A percentile compares a stretch with the other conserved stretches of the same genome.
These are phyloP conservation scores for Tuta absoluta DNA, from an alignment of 2,888 invertebrate species.

Conservation along the genomic window DNA sequence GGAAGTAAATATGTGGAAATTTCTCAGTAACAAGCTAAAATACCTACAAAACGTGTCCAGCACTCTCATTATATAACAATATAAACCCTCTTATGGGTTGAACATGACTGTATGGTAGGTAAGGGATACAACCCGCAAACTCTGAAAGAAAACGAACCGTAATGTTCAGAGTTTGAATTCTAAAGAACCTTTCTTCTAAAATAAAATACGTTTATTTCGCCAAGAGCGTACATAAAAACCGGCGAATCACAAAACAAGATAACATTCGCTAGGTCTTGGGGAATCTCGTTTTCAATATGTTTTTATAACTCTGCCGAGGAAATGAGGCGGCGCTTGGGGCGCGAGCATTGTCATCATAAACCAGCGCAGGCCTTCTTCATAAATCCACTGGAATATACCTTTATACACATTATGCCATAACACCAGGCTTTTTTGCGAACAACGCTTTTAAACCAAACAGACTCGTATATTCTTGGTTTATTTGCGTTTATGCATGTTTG, in stretches of 20 bases:
- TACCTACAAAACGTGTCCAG: constrained; percentile 17
- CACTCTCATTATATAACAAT: constrained; percentile 28
- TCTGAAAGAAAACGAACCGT: constrained; percentile 32
- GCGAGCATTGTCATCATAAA: constrained; percentile 79
- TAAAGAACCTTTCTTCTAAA: constrained; percentile 45
- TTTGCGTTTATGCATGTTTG: constrained; percentile 37
- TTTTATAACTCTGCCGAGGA: constrained; percentile 81
- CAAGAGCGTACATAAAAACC: constrained; percentile 70
- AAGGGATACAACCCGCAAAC: constrained; percentile 31
- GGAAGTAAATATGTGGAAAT: background rate
- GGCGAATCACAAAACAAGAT: constrained; percentile 79
- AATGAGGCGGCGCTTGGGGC: constrained; percentile 78
- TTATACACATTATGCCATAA: constrained; percentile 78
- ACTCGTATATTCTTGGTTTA: constrained; percentile 51
- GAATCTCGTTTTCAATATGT: constrained; percentile 82
- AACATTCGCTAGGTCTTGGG: constrained; percentile 74
- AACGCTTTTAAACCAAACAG: constrained; percentile 69
- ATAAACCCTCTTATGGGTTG: constrained; percentile 12
- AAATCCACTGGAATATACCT: constrained; percentile 78
- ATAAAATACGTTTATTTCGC: constrained; percentile 68
- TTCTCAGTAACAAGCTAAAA: constrained; percentile 1
- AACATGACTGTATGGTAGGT: constrained; percentile 13
- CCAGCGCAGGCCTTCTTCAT: constrained; percentile 75
- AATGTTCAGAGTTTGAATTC: constrained; percentile 45
- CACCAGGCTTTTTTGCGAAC: constrained; percentile 58